Evolutionary conservation across 1,140 invertebrate species (phyloP).

Genomic region (Halesus radiatus): DNA sequence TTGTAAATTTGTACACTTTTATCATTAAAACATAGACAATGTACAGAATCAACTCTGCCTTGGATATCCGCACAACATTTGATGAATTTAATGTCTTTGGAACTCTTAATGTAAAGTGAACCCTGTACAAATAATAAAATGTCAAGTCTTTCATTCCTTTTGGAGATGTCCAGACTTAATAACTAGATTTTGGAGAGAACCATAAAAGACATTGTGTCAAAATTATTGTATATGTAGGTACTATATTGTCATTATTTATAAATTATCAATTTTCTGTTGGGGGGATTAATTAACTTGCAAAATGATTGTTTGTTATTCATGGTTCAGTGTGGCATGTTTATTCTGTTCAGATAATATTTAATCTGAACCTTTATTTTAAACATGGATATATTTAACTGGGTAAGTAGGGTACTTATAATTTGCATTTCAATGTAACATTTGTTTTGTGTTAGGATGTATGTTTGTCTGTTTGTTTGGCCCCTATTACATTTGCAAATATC

Average conservation of each 20-base stretch:
- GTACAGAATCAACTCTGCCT: background rate
- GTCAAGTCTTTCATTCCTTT: too few relatives aligned
- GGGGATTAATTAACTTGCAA: too few relatives aligned
- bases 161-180: background rate
- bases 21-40: slow-evolving; percentile 14
- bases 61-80: background rate
- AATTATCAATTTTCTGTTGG: too few relatives aligned
- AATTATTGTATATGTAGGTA: background rate
- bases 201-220: background rate
- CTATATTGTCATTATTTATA: too few relatives aligned
- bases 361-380: too few relatives aligned
- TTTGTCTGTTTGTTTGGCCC: slow-evolving; percentile 11
- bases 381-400: too few relatives aligned
- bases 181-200: background rate
- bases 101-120: background rate
- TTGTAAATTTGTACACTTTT: slow-evolving; percentile 40
- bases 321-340: too few relatives aligned
- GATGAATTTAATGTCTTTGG: background rate
- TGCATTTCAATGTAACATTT: slow-evolving; percentile 10
- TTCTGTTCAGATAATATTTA: too few relatives aligned
- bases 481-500: slow-evolving; percentile 35
- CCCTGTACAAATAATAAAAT: slow-evolving; percentile 13
- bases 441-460: slow-evolving; percentile 16
- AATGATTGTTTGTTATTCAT: too few relatives aligned
- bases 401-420: slow-evolving; percentile 3